Base-by-base conservation (phyloP, 2,888 invertebrate species). In the Xestobium rufovillosum region DNA sequence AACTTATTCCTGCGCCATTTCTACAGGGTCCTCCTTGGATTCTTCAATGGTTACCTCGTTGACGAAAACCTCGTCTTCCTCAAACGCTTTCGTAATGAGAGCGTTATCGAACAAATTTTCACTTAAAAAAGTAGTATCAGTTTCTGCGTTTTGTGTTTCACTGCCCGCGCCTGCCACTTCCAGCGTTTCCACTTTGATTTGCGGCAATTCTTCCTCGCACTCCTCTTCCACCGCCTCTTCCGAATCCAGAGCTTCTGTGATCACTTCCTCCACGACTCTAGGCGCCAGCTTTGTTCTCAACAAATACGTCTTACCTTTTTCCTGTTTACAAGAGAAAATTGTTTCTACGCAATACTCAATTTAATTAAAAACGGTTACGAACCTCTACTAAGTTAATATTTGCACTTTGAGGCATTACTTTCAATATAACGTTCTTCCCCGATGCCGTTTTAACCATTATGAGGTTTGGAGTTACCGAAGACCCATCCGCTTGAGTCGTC, bases 391-490 rank as follows among this genome's bases (percentile, higher is more conserved):
- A 31, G n/a, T 19, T 8, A 19, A 19, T 19, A 19, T 6, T 19
- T 8, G n/a, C 23, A 12, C 25, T 11, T 39, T 63, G 61, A 3
- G 64, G 61, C 27, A 66, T 55, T 16, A 66, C 65, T 52, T 66
- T 63, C 16, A 66, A 44, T 11, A 63, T 53, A 25, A 66, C 60
- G 48, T 63, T 66, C 49, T 65, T 65, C 2, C 65, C 65, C 16
- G 63, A 60, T n/a, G 60, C 57, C 2, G 62, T 66, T 49, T 64
- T 65, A 6, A 66, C 63, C 47, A 64, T 53, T n/a, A 65, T 60
- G 44, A 65, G 47, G 47, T 61, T 65, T 1, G 63, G 58, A n/a
- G 59, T 53, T 34, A 55, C 57, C 15, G 49, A 50, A 28, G 52
- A 44, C 10, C 45, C 50, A 23, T 52, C 49, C 32, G 50, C 48